Evolutionary conservation across 2,113 vertebrate genomes (phyloP), one percentile per base, ranked within the genome.

Genomic region (Thalassoma bifasciatum): DNA sequence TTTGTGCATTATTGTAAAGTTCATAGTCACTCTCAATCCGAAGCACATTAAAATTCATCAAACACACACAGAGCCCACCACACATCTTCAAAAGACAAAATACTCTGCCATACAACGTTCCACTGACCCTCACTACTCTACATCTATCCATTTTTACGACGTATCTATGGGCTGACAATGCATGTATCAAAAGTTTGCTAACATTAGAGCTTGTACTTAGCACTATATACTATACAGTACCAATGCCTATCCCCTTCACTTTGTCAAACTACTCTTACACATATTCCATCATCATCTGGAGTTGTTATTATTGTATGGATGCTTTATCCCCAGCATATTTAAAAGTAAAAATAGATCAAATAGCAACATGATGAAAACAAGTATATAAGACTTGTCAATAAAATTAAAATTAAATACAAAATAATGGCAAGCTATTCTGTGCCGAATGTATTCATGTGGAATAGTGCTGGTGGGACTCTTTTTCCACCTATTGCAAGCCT

Each of bases 381-480:
- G 86, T 26, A 88, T 81, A 86, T 83, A 90, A 89, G 86, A 83
- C 86, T 84, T 71, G 82, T 70, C 85, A 88, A 92, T 90, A 89
- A 89, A 70, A 80, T 89, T 86, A 77, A 82, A 89, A 82, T 91
- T 90, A 91, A 92, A 91, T 90, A 91, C 82, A 86, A 56, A 86
- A 79, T 83, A 81, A 81, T 82, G 70, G 74, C 38, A 38, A 75
- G 63, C 60, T 76, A 54, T 56, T 72, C 62, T 72, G 59, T 67
- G 83, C 77, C 85, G 68, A 84, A 87, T 81, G 77, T 77, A 80
- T 66, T 54, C 58, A 74, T 84, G 75, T 60, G 75, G 72, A 89
- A 83, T 79, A 75, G 84, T 82, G 84, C 87, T 82, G 77, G 75
- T 69, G 81, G 77, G 46, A 77, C 19, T n/a, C 3, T 66, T 54